Conservation (phyloP, 1,140 invertebrate species). For the Drosophila saltans region DNA sequence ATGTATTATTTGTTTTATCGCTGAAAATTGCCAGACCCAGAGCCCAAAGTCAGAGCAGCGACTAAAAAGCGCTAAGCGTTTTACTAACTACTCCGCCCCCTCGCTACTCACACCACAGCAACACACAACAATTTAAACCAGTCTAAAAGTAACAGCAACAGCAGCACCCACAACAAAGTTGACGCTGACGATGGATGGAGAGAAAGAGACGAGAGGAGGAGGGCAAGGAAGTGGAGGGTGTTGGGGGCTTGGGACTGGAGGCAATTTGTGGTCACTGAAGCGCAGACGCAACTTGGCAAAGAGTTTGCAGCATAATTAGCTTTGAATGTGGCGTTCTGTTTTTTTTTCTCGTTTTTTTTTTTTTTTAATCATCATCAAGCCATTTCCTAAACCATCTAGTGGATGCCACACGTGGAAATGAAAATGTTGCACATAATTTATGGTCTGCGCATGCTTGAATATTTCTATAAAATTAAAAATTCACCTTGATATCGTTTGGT, state of each 20-base stretch:
- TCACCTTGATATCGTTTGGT: neutral
- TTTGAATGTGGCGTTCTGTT: conserved; percentile 8
- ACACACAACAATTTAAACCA: neutral
- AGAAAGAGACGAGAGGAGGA: neutral
- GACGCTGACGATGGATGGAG: conserved; percentile 23
- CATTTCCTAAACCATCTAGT: conserved; percentile 50
- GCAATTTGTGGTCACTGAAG: conserved; percentile 68
- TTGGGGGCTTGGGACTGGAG: conserved; percentile 26
- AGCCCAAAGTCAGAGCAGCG: conserved; percentile 59
- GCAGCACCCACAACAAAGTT: conserved; percentile 21
- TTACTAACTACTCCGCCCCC: neutral
- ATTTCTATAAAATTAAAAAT: conserved; percentile 49
- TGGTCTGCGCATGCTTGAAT: conserved; percentile 54
- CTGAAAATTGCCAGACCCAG: conserved; percentile 62
- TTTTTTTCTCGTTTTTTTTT: conserved; percentile 21
- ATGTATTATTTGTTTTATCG: conserved; percentile 80
- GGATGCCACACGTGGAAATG: conserved; percentile 58
- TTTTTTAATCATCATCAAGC: conserved; percentile 31
- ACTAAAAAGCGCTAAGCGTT: conserved; percentile 78
- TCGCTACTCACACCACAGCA: too few relatives aligned
- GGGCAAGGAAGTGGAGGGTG: too few relatives aligned
- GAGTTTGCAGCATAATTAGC: conserved; percentile 53
- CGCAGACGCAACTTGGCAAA: conserved; percentile 15
- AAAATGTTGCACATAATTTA: conserved; percentile 81
- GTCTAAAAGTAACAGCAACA: neutral